These are phyloP conservation scores for Passer montanus DNA, from an alignment of 2,113 vertebrate species.

Conservation along the genomic window DNA sequence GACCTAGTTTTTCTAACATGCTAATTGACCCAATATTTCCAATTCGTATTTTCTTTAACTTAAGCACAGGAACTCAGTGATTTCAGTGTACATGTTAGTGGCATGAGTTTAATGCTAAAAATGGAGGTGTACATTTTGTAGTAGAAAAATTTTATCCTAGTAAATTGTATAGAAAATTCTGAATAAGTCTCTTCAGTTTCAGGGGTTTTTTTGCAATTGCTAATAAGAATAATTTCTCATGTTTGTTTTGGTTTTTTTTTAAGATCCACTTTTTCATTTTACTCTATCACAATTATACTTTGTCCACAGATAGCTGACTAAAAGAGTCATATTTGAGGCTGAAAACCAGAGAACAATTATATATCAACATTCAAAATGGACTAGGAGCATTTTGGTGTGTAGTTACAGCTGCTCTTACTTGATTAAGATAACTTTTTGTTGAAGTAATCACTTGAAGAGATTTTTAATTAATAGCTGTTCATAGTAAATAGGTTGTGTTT, in stretches of 20 bases:
- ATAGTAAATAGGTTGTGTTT: background rate
- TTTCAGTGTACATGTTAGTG: background rate
- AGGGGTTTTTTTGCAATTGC: background rate
- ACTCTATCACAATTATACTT: background rate
- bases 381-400: background rate
- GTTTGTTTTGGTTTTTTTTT: background rate
- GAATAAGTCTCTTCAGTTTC: background rate
- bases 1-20: background rate
- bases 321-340: background rate
- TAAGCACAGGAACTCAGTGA: background rate
- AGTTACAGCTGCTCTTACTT: background rate
- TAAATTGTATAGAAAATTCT: background rate
- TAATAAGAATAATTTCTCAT: background rate
- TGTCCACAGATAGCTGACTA: background rate
- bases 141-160: background rate
- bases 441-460: background rate
- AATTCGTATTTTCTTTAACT: background rate
- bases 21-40: background rate
- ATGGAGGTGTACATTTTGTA: background rate
- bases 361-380: background rate
- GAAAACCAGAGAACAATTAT: background rate
- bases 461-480: background rate
- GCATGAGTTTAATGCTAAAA: background rate
- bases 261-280: background rate
- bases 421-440: background rate